These are phyloP conservation scores for Coccyzus lansbergi DNA, from an alignment of 2,797 vertebrate species.

Conservation along the genomic window DNA sequence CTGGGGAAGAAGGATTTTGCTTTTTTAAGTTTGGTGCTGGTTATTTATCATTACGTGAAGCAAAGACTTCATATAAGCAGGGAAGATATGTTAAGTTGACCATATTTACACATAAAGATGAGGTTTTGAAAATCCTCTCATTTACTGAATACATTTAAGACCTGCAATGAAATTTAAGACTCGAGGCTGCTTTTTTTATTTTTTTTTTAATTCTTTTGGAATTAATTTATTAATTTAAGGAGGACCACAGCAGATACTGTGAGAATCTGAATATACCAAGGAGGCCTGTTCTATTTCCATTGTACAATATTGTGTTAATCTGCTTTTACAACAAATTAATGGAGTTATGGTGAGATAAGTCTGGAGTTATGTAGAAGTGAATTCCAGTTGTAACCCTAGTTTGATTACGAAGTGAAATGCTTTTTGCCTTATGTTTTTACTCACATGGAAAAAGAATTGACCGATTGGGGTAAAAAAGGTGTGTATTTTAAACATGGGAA, in stretches of 20 bases:
- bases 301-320: not conserved
- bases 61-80: not conserved
- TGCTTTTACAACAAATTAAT: not conserved
- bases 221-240: not conserved
- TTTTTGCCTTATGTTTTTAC: not conserved
- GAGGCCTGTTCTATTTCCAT: not conserved
- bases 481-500: not conserved
- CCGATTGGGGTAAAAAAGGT: not conserved
- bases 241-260: not conserved
- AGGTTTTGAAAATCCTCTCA: not conserved
- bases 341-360: not conserved
- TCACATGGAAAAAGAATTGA: not conserved
- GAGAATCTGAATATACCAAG: not conserved
- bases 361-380: not conserved
- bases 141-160: not conserved
- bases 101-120: not conserved
- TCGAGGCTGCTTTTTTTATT: not conserved
- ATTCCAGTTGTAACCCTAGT: not conserved
- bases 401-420: not conserved
- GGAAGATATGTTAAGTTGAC: not conserved
- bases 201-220: not conserved
- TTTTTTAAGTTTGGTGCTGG: not conserved
- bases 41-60: not conserved
- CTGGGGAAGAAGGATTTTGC: conserved; percentile 1
- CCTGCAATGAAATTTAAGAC: not conserved